Evolutionary conservation across 1,140 invertebrate genomes (phyloP), one percentile per base, ranked within the genome.

Genomic region (Drosophila yakuba): DNA sequence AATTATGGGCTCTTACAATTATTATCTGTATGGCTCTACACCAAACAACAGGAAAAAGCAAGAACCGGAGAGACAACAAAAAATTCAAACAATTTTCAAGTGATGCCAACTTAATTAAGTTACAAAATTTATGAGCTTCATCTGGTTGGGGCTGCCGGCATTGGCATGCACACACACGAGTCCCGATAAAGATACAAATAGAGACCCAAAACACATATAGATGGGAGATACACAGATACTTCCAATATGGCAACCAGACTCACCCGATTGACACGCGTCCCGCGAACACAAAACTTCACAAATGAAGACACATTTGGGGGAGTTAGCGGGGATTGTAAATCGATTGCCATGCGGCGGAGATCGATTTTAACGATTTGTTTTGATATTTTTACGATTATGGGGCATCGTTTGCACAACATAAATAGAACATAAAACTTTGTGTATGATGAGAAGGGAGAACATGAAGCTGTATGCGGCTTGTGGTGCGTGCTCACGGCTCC

Each of bases 311-410:
- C 67, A 63, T 10, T 32, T 20, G 44, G 52, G 45, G 71, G 41
- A 35, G 44, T 51, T 68, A 59, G 56, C 60, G 74, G 72, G 61
- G 83, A 75, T 67, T 86, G 64, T 69, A 63, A 76, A 73, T 58
- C 72, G 68, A 59, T 84, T 63, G 74, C 47, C 78, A 73, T 75
- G 50, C 80, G 73, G 76, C 59, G 71, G 79, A 78, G 85, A 91
- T 92, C 91, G 91, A 92, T 91, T 92, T 91, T 84, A 89, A 92
- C 91, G 91, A 92, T 92, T 92, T 92, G 91, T 92, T 92, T 90
- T 92, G 91, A 92, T 92, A 92, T 92, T 90, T 92, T 92, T 92
- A 92, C 89, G 91, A 92, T 92, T 92, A 92, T 92, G 89, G 80
- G 84, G 91, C 78, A 75, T 92, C 91, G 91, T 92, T 92, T 92